Evolutionary conservation across 1,140 invertebrate species (phyloP), one percentile per base, ranked within the genome.

Genomic region (Drosophila sproati): DNA sequence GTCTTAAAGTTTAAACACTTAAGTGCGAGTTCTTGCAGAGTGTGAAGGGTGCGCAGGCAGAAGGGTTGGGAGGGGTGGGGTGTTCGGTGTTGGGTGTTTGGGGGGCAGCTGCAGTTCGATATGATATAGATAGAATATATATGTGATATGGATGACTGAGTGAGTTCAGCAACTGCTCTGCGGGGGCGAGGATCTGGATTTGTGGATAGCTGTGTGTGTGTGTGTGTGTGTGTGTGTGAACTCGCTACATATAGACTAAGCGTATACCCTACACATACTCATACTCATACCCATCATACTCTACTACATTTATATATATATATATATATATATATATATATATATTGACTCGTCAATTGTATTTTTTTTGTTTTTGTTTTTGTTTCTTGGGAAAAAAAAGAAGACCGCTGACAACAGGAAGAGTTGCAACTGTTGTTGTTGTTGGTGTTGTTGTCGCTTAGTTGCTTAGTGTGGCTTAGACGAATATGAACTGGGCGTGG

Each of bases 401-500:
- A 45, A 34, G 10, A 8, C 3, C 10, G 6, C 10, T 39, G 37
- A 39, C 37, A 39, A 20, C 20, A 20, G 20, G 20, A 20, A 20
- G 20, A 39, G 2, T 10, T 3, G 8, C 37, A 41, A 41, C 37
- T 8, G 37, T 41, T 41, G 37, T 8, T 41, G 37, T 8, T 41
- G 37, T 8, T 41, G 37, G 10, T 43, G 39, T 43, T 43, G 39
- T 43, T n/a, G 39, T 43, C n/a, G 39, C 10, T 43, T 4, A 34
- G 34, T 34, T 34, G 39, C n/a, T 43, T 37, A 37, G 7, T 3
- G 6, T 43, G 7, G 6, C 70, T 92, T 93, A 96, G 82, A 96
- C 95, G 63, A 96, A 96, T 80, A 95, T 95, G 85, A 95, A 96
- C 82, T 95, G 94, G 3, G 95, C 93, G 54, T 94, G 94, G 12